Base-by-base conservation (phyloP, 2,113 vertebrate species). In the Meriones unguiculatus region DNA sequence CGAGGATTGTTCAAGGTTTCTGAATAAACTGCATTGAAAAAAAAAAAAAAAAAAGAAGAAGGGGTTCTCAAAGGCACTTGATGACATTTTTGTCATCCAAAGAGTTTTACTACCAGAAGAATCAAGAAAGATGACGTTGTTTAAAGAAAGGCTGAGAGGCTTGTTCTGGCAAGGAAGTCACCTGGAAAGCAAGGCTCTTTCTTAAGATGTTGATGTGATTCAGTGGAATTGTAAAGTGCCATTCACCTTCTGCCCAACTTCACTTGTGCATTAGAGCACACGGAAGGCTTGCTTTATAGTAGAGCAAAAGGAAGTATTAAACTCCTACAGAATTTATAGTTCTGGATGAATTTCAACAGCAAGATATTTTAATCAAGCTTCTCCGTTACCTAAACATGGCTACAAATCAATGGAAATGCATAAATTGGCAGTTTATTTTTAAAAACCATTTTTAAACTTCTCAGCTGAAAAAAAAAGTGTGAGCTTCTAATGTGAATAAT, bases 341-440 rank as follows among this genome's bases (percentile, higher is more conserved):
- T 35, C 28, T 76, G 30, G 28, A 50, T 98, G 89, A 88, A 92
- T 93, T 32, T 70, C 18, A 95, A 38, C 38, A 87, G 11, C 70
- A 87, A 94, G 70, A 93, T 92, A 96, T 95, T 95, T 96, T 96
- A 95, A 93, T 97, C 46, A 97, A 91, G 32, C 38, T 77, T 77
- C 82, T 94, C 57, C 75, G 59, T 95, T 94, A 32, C 87, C 59
- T 86, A 85, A 95, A 78, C 59, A 85, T 94, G 73, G 17, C 77
- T 95, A 87, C 92, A 95, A 97, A 94, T 95, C 81, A 96, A 73
- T 88, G 84, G 82, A 90, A 97, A 72, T 95, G 72, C 96, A 94
- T 89, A 94, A 90, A 73, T 57, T 95, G 52, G 15, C 15, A 95
- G n/a, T 95, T 95, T 95, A 54, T 88, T 96, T 82, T 73, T 89